phyloP scores from a whole-genome alignment of 1,140 invertebrate genomes.

The Rhynchophorus ferrugineus region DNA sequence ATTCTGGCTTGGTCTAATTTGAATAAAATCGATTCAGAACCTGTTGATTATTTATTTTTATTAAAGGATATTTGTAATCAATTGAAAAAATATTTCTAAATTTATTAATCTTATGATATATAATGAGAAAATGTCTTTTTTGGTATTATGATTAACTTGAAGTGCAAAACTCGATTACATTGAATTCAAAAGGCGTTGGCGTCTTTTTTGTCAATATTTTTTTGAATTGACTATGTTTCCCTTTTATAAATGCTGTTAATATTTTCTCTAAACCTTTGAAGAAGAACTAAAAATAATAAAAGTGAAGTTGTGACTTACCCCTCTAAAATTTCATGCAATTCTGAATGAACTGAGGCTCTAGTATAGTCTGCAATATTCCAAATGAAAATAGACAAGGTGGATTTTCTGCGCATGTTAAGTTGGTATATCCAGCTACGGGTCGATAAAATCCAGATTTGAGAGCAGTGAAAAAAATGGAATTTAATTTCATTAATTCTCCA shows the following conservation, averaged over 20 bases:
- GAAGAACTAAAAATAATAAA: neutral
- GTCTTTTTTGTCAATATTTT: neutral
- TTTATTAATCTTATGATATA: no score
- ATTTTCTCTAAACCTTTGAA: neutral
- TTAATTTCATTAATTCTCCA: neutral
- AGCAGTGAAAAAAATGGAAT: neutral
- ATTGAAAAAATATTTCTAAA: no score
- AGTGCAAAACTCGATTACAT: no score
- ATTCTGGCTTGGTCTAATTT: no score
- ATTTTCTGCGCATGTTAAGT: neutral
- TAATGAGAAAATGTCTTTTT: no score
- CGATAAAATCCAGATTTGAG: constrained; percentile 13
- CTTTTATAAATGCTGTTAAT: neutral
- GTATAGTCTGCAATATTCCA: constrained; percentile 6
- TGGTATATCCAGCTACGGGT: constrained; percentile 7
- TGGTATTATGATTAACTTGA: no score
- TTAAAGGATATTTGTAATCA: no score
- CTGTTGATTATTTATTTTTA: constrained; percentile 4
- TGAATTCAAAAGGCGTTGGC: neutral
- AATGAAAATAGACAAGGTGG: constrained; percentile 8
- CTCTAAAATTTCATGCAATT: constrained; percentile 10
- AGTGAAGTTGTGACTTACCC: no score
- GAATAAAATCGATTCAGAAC: no score
- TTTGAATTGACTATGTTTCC: no score
- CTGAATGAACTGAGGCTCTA: constrained; percentile 7